A percentile compares a stretch with the other conserved stretches of the same genome.
Evolutionary conservation across 2,888 invertebrate species (phyloP).

Genomic region (Lasioglossum zephyrum): DNA sequence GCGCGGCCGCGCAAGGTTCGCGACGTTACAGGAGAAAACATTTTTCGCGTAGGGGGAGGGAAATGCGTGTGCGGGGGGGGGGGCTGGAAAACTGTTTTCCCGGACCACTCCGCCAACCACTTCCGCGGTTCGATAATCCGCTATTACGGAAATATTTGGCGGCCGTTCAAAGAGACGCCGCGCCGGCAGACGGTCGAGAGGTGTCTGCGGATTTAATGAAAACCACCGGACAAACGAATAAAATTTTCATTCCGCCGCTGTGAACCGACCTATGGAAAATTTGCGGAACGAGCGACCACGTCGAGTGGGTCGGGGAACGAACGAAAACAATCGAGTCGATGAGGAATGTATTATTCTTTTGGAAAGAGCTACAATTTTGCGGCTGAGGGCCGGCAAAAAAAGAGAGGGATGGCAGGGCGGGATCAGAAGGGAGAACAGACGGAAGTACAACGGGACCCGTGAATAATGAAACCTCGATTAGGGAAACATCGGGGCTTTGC

Average conservation of each 20-base stretch:
- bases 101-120: slow-evolving; percentile 23
- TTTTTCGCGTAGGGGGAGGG: background rate
- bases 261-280: slow-evolving; percentile 54
- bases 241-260: slow-evolving; percentile 66
- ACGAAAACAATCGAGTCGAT: slow-evolving; percentile 52
- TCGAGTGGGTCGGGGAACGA: slow-evolving; percentile 38
- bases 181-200: slow-evolving; percentile 55
- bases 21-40: background rate
- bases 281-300: slow-evolving; percentile 45
- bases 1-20: background rate
- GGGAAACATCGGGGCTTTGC: slow-evolving; percentile 41
- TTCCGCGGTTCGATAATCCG: slow-evolving; percentile 68
- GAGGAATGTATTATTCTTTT: slow-evolving; percentile 56
- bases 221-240: slow-evolving; percentile 67
- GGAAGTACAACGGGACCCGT: slow-evolving; percentile 22
- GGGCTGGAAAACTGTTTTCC: background rate
- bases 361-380: slow-evolving; percentile 48
- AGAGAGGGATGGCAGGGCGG: background rate
- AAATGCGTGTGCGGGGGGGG: background rate
- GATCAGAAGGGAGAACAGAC: background rate
- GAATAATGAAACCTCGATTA: slow-evolving; percentile 58
- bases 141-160: slow-evolving; percentile 70
- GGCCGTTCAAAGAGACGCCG: slow-evolving; percentile 63
- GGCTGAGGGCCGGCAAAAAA: background rate
- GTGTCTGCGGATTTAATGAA: slow-evolving; percentile 73